Percentiles rank a stretch among this genome's conserved stretches.
Conservation (phyloP, 1,140 invertebrate genomes). For the Trichogramma pretiosum region DNA sequence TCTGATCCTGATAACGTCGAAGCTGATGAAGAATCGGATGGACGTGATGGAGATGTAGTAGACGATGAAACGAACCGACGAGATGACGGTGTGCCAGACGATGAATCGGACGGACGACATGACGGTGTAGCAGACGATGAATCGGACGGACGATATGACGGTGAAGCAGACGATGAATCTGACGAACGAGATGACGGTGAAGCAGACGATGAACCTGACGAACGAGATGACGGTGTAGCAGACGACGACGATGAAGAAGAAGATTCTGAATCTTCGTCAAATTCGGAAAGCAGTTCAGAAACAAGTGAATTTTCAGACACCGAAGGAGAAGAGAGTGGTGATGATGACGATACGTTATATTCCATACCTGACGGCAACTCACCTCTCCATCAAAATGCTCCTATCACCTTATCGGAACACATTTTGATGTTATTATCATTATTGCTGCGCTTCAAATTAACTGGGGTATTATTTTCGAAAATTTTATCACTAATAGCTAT, state of each 20-base stretch:
- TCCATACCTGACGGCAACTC: too few species aligned
- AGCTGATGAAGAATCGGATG: neutral
- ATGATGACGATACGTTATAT: too few species aligned
- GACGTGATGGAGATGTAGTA: neutral
- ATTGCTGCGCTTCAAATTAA: neutral
- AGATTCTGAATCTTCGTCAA: too few species aligned
- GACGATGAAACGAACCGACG: neutral
- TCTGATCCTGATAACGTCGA: neutral
- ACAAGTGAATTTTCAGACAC: too few species aligned
- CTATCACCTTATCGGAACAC: neutral
- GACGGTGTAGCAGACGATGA: neutral
- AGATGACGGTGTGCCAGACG: neutral
- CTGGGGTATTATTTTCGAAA: neutral
- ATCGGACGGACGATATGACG: neutral
- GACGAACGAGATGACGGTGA: neutral
- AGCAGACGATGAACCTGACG: too few species aligned
- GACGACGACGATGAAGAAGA: too few species aligned
- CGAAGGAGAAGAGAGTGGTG: too few species aligned
- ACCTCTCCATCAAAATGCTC: neutral
- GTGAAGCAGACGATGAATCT: neutral
- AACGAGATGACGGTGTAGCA: too few species aligned
- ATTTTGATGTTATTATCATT: neutral
- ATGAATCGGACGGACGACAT: neutral
- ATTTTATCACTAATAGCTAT: neutral
- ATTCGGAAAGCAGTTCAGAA: too few species aligned